Base-by-base conservation (phyloP, 2,797 vertebrate species). In the Periophthalmus magnuspinnatus region DNA sequence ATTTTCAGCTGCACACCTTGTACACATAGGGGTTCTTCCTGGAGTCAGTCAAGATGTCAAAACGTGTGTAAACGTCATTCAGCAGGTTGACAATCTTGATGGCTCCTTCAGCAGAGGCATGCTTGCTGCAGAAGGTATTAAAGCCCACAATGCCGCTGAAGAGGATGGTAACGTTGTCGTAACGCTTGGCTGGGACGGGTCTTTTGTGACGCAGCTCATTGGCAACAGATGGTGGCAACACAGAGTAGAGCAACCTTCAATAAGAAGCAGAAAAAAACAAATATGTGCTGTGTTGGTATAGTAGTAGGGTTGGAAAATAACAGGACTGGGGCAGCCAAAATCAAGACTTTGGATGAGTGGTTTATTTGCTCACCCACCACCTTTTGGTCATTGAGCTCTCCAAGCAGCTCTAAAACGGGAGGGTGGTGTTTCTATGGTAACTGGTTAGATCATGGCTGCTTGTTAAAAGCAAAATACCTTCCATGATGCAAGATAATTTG, bases 61-160 rank as follows among this genome's bases (percentile, higher is more conserved):
- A 99, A 68, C 96, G 96, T 2, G 98, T 99, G 85, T 99, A 99
- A 82, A 99, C 93, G 80, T 99, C 98, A 1, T 99, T 99, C 87
- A 99, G 92, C 73, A 99, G 95, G 84, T 99, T 99, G 74, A 99
- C 98, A 59, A 99, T 99, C 93, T 98, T 99, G 93, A 99, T 99
- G 86, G 98, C 98, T 65, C 98, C 98, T 87, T 99, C 97, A 6
- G 97, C 97, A 8, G 97, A 99, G 14, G 98, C 98, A 11, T 99
- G 98, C 81, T 99, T 99, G 88, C 96, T 98, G 72, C 98, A 99
- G 87, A 99, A 99, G 34, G 94, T 87, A 5, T 99, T 98, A 90
- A 99, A 99, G 48, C 97, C 97, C 38, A 99, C 96, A 7, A 99
- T 99, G 84, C 98, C 98, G 24, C 98, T 99, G 74, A 99, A 99